Evolutionary conservation across 2,113 vertebrate genomes (phyloP).

Genomic region (Recurvirostra avosetta): DNA sequence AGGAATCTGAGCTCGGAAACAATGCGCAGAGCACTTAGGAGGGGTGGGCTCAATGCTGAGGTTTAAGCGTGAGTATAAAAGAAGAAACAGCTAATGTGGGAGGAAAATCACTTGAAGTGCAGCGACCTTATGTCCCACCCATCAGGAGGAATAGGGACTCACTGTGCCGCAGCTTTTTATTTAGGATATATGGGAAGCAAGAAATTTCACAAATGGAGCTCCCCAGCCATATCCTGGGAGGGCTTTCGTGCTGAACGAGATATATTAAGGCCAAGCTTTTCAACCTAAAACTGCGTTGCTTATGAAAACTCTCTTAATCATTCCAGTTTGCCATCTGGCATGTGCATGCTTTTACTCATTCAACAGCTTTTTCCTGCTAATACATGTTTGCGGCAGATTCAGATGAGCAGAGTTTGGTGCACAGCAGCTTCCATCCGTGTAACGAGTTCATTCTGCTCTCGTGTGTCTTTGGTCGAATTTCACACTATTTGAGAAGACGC

Average conservation of each 20-base stretch:
- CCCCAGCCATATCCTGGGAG: neutral
- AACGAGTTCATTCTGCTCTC: neutral
- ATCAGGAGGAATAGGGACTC: fast-evolving
- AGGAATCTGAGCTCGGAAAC: fast-evolving
- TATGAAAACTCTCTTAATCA: neutral
- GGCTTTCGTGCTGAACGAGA: neutral
- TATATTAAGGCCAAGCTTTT: neutral
- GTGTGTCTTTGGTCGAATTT: neutral
- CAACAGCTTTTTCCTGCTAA: neutral
- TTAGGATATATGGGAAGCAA: neutral
- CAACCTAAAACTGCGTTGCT: neutral
- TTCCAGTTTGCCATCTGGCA: neutral
- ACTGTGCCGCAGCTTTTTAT: fast-evolving
- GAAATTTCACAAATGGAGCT: neutral
- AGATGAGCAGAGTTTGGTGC: neutral
- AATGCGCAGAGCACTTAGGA: neutral
- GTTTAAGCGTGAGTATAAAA: neutral
- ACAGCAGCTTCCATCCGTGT: neutral
- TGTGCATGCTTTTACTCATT: neutral
- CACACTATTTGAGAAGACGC: neutral
- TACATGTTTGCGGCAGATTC: neutral
- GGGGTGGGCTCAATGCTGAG: neutral
- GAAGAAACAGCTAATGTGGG: neutral
- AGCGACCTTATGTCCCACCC: neutral
- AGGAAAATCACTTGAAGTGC: neutral